phyloP scores from a whole-genome alignment of 2,113 vertebrate genomes.

The Mustelus asterias region DNA sequence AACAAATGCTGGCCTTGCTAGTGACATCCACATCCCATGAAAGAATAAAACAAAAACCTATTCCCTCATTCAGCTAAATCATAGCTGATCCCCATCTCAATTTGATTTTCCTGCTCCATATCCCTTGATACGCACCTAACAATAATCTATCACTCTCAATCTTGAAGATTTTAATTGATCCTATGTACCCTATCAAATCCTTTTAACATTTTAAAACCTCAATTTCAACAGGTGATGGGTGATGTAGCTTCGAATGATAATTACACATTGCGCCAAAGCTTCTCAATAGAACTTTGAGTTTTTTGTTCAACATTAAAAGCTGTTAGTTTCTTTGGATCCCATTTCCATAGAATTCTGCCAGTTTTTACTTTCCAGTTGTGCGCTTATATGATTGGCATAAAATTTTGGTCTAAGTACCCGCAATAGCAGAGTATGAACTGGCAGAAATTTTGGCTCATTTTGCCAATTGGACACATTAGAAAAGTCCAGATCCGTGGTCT shows the following conservation, averaged over 20 bases:
- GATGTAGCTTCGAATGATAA: background rate
- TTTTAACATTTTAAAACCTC: background rate
- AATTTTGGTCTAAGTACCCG: background rate
- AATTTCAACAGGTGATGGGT: background rate
- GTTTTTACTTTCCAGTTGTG: background rate
- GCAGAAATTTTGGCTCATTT: background rate
- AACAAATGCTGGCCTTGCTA: too few species aligned
- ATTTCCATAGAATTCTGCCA: background rate
- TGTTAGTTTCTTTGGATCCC: background rate
- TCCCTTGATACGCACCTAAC: background rate
- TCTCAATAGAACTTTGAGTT: background rate
- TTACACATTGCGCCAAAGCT: background rate
- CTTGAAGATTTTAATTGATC: background rate
- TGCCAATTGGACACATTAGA: background rate
- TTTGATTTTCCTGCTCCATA: background rate
- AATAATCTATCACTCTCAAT: background rate
- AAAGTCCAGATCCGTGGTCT: background rate
- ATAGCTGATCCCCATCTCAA: background rate
- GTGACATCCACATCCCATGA: too few species aligned
- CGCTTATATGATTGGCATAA: too few species aligned
- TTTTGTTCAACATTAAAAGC: background rate
- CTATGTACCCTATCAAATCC: background rate
- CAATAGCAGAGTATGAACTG: background rate
- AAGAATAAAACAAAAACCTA: background rate
- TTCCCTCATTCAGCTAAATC: background rate